Conservation (phyloP, 2,888 invertebrate species). For the Microctonus hyperodae region DNA sequence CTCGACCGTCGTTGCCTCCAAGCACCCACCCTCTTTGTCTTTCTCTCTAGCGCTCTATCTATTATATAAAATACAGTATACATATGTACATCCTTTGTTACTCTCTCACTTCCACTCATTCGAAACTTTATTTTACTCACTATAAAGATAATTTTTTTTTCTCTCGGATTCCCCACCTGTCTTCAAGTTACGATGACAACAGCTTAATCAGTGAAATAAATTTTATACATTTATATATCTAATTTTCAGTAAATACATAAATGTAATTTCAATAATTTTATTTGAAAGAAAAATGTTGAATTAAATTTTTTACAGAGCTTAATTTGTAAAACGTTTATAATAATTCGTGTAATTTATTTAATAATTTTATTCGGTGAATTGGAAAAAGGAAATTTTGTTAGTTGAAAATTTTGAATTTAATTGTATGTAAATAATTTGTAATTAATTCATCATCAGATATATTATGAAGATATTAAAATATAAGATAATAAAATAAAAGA, state of each 20-base stretch:
- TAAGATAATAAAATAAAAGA: conserved; percentile 17
- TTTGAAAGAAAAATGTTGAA: too few relatives aligned
- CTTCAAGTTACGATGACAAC: background rate
- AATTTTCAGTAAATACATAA: too few relatives aligned
- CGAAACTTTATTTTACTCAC: background rate
- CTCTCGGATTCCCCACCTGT: conserved; percentile 13
- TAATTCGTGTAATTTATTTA: too few relatives aligned
- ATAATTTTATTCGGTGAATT: too few relatives aligned
- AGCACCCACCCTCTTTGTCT: conserved; percentile 24
- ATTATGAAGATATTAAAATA: background rate
- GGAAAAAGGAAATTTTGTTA: too few relatives aligned
- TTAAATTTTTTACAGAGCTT: too few relatives aligned
- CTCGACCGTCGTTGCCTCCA: conserved; percentile 27
- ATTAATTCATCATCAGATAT: background rate
- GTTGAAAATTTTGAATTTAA: too few relatives aligned
- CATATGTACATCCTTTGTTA: background rate
- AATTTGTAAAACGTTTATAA: too few relatives aligned
- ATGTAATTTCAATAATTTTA: too few relatives aligned
- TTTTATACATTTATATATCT: too few relatives aligned
- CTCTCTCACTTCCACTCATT: background rate
- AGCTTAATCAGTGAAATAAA: too few relatives aligned
- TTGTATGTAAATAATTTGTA: too few relatives aligned
- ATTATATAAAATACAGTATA: background rate
- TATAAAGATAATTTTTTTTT: background rate
- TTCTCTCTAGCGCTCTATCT: background rate